These are phyloP conservation scores for Alectoris magna DNA, from an alignment of 2,797 vertebrate genomes.

Conservation along the genomic window DNA sequence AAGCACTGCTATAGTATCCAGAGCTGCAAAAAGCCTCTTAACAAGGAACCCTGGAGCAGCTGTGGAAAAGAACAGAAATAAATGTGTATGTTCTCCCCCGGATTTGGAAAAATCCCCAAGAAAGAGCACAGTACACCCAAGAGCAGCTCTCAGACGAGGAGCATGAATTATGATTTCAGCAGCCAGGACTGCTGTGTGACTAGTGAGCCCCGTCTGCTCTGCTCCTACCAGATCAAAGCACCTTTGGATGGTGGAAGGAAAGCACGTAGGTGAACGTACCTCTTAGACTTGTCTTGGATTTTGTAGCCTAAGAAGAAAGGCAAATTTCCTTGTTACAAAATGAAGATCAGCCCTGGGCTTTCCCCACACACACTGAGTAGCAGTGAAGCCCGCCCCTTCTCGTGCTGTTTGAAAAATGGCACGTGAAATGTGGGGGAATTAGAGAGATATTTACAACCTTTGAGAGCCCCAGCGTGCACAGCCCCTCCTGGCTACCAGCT, in stretches of 20 bases:
- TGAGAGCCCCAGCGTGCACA: neutral
- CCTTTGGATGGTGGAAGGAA: accelerated
- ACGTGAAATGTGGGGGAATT: accelerated
- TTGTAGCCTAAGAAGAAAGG: slow-evolving; percentile 77
- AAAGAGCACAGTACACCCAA: accelerated
- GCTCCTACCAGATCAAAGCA: neutral
- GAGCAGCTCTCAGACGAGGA: neutral
- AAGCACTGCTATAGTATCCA: neutral
- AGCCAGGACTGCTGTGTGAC: neutral
- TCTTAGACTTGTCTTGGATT: slow-evolving; percentile 77
- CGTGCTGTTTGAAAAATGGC: accelerated
- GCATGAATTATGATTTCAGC: accelerated
- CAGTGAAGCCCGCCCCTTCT: neutral
- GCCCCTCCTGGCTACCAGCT: accelerated
- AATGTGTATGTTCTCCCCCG: neutral
- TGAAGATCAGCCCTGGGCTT: neutral
- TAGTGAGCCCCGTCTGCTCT: neutral
- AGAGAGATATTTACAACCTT: neutral
- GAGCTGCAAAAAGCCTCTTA: neutral
- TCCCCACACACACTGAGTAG: neutral
- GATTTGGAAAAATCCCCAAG: neutral
- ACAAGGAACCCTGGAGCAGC: too few species aligned
- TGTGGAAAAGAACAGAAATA: neutral
- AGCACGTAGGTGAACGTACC: slow-evolving; percentile 70
- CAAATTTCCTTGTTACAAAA: neutral